These are phyloP conservation scores for Thermophis baileyi DNA, from an alignment of 2,113 vertebrate species.

Conservation along the genomic window DNA sequence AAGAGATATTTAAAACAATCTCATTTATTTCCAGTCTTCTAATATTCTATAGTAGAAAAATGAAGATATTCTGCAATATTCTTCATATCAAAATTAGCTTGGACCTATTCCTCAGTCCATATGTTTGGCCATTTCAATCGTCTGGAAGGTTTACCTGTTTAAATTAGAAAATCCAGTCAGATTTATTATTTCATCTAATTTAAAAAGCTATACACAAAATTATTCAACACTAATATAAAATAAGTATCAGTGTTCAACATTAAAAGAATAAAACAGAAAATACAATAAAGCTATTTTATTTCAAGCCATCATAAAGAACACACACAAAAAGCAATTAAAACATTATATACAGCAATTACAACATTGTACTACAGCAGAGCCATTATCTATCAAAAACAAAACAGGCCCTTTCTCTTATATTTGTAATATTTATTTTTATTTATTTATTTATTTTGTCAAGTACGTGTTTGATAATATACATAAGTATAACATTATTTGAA, in stretches of 20 bases:
- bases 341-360: neutral
- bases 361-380: neutral
- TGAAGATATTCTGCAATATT: neutral
- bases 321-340: neutral
- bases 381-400: neutral
- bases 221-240: neutral
- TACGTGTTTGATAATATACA: too few relatives aligned
- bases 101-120: neutral
- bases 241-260: neutral
- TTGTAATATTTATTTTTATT: too few relatives aligned
- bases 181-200: neutral
- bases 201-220: neutral
- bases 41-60: neutral
- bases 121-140: neutral
- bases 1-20: neutral
- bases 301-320: neutral
- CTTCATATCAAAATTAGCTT: neutral
- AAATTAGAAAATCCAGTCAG: neutral
- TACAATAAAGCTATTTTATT: neutral
- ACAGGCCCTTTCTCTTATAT: neutral
- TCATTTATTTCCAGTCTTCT: neutral
- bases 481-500: too few relatives aligned
- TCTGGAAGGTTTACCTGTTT: neutral
- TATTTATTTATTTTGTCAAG: too few relatives aligned
- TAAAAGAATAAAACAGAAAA: neutral